Base-by-base conservation (phyloP, 2,797 vertebrate species). In the Neosalanx taihuensis region DNA sequence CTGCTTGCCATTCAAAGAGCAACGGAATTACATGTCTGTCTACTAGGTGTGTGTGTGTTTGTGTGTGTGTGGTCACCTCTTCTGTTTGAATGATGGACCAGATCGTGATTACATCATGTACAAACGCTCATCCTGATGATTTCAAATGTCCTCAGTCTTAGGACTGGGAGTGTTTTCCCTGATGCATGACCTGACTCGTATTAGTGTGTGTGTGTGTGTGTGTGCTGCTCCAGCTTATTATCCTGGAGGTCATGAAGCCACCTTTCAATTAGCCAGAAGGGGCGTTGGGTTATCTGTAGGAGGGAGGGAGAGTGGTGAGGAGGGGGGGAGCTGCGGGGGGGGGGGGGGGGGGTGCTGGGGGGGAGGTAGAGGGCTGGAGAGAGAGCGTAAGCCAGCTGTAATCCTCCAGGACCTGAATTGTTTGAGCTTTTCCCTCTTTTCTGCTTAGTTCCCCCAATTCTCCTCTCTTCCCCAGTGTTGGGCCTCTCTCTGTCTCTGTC, bases 391-490 rank as follows among this genome's bases (percentile, higher is more conserved):
- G 56, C 49, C 23, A 10, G 26, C 31, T 59, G 18, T 60, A 60
- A 23, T 23, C 6, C 58, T 56, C 4, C 51, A 56, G 15, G 51
- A 17, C 51, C 6, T 17, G 51, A 17, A 56, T 56, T 56, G 51
- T 79, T 73, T 70, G 69, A 77, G 77, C 81, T 83, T 84, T 75
- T 6, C n/a, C 12, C 41, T 46, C 10, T 9, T 46, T 46, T 46
- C 41, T 46, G 9, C 41, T 46, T 46, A 76, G 64, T 37, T 67
- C 56, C 64, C 23, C 4, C 9, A 30, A 33, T 30, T 4, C 30
- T 76, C 64, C 71, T 29, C 69, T 30, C 71, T 33, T 35, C 30
- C 56, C 61, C 26, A 35, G 29, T 56, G n/a, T 73, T 20, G 10
- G 31, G 7, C 15, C 30, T 62, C 49, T 51, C 71, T 65, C 51